phyloP scores from a whole-genome alignment of 2,113 vertebrate species.

The Poeciliopsis prolifica region DNA sequence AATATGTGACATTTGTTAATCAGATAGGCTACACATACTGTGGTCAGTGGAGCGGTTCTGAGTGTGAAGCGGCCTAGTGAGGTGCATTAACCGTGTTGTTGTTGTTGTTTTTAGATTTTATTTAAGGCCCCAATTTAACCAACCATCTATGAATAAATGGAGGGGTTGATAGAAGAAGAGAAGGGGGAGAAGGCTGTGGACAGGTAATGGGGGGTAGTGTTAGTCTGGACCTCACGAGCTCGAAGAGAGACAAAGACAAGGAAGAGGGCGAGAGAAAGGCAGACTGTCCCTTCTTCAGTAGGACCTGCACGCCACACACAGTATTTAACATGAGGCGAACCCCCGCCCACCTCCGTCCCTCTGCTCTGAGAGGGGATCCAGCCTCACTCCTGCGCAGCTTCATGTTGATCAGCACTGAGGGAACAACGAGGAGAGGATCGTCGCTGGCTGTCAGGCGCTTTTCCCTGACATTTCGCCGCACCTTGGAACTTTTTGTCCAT shows the following conservation, averaged over 20 bases:
- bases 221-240: constrained; percentile 12
- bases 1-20: no score
- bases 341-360: constrained; percentile 16
- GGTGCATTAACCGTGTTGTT: no score
- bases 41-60: no score
- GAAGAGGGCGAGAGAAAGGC: constrained; percentile 20
- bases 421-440: constrained; percentile 29
- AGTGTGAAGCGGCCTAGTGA: no score
- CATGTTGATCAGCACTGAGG: constrained; percentile 72
- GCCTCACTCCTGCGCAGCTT: constrained; percentile 70
- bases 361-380: constrained; percentile 68
- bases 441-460: constrained; percentile 42
- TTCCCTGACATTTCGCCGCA: constrained; percentile 55
- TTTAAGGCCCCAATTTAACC: no score
- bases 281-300: constrained; percentile 71
- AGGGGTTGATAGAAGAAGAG: no score
- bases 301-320: constrained; percentile 76
- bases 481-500: constrained; percentile 79
- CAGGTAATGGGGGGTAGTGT: constrained; percentile 2
- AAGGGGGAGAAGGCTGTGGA: constrained; percentile 6
- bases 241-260: not conserved
- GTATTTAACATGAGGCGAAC: constrained; percentile 79
- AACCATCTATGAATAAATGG: no score
- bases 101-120: no score
- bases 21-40: no score